These are phyloP conservation scores for Sphinx pinastri DNA, from an alignment of 2,888 invertebrate genomes.

Conservation along the genomic window DNA sequence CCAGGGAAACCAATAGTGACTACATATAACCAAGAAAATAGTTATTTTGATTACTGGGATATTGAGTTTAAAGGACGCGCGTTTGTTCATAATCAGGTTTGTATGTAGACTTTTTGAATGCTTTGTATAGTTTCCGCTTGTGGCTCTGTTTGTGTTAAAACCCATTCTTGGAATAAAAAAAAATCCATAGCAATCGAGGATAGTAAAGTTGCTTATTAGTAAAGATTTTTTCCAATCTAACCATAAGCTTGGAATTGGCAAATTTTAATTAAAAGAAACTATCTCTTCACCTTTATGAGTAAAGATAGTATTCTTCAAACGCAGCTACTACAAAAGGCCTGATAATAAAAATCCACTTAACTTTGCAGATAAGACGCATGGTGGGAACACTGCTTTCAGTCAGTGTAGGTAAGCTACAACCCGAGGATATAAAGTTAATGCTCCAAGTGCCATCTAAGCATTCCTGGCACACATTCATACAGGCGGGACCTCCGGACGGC, in stretches of 20 bases:
- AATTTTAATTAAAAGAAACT: no score
- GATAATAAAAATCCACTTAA: background rate
- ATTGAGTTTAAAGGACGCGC: slow-evolving; percentile 86
- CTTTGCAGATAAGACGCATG: slow-evolving; percentile 89
- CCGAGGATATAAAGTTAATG: slow-evolving; percentile 88
- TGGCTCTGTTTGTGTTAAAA: no score
- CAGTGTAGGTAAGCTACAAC: slow-evolving; percentile 84
- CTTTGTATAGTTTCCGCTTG: no score
- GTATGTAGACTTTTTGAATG: slow-evolving; percentile 19
- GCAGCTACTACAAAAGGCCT: no score
- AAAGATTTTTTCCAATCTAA: no score
- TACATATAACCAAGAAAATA: slow-evolving; percentile 60
- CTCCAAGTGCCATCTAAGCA: slow-evolving; percentile 89
- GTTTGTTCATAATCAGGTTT: slow-evolving; percentile 93
- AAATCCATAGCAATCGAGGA: no score
- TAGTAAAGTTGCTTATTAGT: no score
- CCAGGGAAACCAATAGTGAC: slow-evolving; percentile 79
- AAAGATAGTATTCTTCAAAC: no score
- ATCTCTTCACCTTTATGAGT: no score
- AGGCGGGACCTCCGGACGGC: slow-evolving; percentile 86
- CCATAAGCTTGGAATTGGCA: no score
- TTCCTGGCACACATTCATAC: slow-evolving; percentile 84
- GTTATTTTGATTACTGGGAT: slow-evolving; percentile 86
- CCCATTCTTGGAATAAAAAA: no score
- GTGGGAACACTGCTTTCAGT: slow-evolving; percentile 87